Conservation (phyloP, 2,797 vertebrate species). For the Pseudotriccus pelzelni region DNA sequence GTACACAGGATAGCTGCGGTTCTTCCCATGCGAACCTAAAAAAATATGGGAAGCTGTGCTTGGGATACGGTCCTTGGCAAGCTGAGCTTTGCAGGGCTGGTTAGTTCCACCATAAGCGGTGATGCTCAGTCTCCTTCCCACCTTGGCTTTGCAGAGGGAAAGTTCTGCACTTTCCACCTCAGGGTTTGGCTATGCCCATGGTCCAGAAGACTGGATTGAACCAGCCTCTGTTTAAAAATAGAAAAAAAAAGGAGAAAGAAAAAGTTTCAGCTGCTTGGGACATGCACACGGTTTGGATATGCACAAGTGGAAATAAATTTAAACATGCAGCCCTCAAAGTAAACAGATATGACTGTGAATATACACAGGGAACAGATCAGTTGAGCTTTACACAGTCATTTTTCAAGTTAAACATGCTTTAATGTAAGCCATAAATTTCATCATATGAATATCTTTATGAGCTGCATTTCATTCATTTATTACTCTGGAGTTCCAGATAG, state of each 20-base stretch:
- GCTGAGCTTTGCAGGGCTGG: background rate
- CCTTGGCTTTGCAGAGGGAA: background rate
- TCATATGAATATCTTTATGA: constrained; percentile 68
- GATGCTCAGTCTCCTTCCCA: background rate
- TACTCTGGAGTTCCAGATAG: constrained; percentile 37
- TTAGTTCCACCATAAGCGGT: accelerated
- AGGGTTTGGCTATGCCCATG: background rate
- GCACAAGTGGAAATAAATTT: constrained; percentile 40
- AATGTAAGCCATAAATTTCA: constrained; percentile 67
- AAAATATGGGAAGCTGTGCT: background rate
- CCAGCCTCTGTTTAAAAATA: background rate
- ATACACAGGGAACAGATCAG: constrained; percentile 37
- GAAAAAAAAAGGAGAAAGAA: background rate
- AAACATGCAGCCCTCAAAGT: constrained; percentile 42
- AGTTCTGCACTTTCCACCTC: background rate
- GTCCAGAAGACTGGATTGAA: background rate
- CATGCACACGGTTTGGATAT: background rate
- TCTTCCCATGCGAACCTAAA: background rate
- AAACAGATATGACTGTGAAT: constrained; percentile 48
- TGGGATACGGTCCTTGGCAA: background rate
- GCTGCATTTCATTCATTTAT: constrained; percentile 62
- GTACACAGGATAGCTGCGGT: accelerated
- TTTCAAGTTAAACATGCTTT: constrained; percentile 62
- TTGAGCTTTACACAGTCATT: constrained; percentile 44
- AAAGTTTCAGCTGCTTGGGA: background rate